Conservation (phyloP, 2,113 vertebrate genomes). For the Smithornis capensis region DNA sequence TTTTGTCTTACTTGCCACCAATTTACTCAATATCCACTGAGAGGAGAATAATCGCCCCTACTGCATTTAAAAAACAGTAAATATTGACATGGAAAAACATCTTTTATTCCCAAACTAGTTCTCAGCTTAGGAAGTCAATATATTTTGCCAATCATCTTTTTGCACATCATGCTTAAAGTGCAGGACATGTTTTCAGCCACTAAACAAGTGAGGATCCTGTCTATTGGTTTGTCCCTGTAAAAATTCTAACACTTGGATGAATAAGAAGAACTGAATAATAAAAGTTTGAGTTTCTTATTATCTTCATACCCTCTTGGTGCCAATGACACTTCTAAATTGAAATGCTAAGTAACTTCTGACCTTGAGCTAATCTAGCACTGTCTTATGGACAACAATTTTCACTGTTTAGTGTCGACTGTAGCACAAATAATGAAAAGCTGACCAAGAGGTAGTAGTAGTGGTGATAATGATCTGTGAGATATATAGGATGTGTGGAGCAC, state of each 20-base stretch:
- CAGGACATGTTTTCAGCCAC: background rate
- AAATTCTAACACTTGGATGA: background rate
- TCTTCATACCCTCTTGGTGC: background rate
- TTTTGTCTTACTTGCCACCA: background rate
- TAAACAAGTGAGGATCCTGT: background rate
- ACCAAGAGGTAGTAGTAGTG: background rate
- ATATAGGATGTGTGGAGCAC: too few species aligned
- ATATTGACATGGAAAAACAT: background rate
- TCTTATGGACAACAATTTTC: background rate
- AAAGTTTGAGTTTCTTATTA: background rate
- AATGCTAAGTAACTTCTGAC: background rate
- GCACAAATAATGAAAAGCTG: background rate
- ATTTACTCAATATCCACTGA: background rate
- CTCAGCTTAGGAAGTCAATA: background rate
- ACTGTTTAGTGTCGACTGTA: background rate
- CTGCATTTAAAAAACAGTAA: background rate
- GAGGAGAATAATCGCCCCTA: background rate
- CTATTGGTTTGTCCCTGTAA: background rate
- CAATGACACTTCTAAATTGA: background rate
- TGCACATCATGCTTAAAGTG: background rate
- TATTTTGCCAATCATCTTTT: background rate
- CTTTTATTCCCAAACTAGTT: background rate
- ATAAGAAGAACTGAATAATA: background rate
- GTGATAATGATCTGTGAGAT: too few species aligned
- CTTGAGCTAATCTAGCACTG: background rate